These are phyloP conservation scores for Lithophane ornitopus DNA, from an alignment of 2,888 invertebrate genomes.

Conservation along the genomic window DNA sequence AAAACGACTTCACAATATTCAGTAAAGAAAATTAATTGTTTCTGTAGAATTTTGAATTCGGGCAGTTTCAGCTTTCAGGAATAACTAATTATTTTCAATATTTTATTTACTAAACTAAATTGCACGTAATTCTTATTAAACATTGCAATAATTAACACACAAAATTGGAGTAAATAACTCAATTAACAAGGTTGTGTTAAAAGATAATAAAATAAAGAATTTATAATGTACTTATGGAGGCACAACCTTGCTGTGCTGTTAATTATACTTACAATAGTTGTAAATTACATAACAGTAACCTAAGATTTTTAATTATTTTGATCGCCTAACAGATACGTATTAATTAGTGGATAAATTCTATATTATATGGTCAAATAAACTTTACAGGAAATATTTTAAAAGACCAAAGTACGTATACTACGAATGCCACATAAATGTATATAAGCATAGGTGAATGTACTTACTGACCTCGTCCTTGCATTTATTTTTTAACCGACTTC, in stretches of 20 bases:
- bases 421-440: not conserved
- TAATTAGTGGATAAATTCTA: not conserved
- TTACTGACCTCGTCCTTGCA: too few species aligned
- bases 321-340: not conserved
- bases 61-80: not conserved
- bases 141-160: conserved; percentile 1
- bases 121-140: not conserved
- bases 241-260: conserved; percentile 12
- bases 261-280: not conserved
- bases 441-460: too few species aligned
- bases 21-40: not conserved
- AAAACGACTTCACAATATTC: not conserved
- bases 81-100: not conserved
- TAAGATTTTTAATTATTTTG: not conserved
- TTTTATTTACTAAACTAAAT: not conserved
- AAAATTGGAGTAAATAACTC: not conserved
- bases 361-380: not conserved
- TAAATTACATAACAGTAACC: not conserved
- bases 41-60: not conserved
- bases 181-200: not conserved
- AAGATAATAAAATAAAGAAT: conserved; percentile 15
- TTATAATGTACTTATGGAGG: not conserved
- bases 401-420: too few species aligned
- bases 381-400: not conserved
- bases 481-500: too few species aligned